Conservation (phyloP, 2,113 vertebrate species). For the Ariopsis seemanni region DNA sequence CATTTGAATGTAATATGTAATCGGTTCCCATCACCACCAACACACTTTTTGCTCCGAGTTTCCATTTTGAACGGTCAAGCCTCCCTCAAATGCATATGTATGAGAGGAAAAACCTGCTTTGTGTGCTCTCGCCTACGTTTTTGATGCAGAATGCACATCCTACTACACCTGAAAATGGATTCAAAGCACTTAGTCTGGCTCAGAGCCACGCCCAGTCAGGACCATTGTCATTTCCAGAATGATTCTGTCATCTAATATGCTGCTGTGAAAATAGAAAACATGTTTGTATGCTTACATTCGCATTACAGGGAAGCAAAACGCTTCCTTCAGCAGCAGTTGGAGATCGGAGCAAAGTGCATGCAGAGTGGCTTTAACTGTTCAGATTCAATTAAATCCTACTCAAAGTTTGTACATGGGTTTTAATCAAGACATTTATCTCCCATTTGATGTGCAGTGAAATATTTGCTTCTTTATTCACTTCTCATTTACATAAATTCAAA, state of each 20-base stretch:
- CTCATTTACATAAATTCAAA: neutral
- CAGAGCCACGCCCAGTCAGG: neutral
- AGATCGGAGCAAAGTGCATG: neutral
- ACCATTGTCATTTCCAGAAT: neutral
- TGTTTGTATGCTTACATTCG: neutral
- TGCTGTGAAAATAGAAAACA: neutral
- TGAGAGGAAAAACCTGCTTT: neutral
- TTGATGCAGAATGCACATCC: neutral
- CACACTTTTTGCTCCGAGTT: neutral
- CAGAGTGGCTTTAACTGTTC: neutral
- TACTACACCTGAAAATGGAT: neutral
- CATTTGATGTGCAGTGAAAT: neutral
- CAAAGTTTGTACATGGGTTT: neutral
- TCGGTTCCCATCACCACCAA: too few relatives aligned
- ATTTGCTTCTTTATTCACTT: neutral
- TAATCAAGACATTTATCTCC: neutral
- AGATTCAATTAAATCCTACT: neutral
- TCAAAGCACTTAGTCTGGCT: neutral
- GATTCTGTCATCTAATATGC: neutral
- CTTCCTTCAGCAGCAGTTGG: neutral
- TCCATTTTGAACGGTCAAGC: too few relatives aligned
- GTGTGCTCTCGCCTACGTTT: neutral
- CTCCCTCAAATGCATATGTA: neutral
- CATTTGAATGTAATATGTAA: too few relatives aligned
- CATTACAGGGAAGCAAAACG: neutral